A percentile compares a stretch with the other conserved stretches of the same genome.
Evolutionary conservation across 2,888 invertebrate species (phyloP).

Genomic region (Sinohyriopsis cumingii): DNA sequence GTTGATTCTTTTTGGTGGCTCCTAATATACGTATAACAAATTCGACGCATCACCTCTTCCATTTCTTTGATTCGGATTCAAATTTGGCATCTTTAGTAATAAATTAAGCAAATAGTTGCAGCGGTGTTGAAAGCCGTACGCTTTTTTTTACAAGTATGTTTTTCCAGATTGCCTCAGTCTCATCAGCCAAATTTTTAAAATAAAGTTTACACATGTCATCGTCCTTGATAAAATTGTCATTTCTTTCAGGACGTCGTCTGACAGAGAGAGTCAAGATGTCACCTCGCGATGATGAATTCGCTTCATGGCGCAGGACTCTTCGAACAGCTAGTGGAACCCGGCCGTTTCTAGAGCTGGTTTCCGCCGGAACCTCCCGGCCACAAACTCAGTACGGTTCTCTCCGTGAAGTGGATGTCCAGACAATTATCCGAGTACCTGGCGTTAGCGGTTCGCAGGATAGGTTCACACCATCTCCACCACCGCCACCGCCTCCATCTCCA

Average conservation of each 20-base stretch:
- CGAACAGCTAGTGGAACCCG: conserved; percentile 23
- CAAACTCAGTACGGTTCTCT: too few species aligned
- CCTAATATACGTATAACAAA: neutral
- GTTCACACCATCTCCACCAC: conserved; percentile 1
- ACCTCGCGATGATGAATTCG: conserved; percentile 22
- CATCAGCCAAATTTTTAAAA: neutral
- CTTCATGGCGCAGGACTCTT: conserved; percentile 26
- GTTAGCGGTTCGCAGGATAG: too few species aligned
- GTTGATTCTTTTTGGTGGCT: too few species aligned
- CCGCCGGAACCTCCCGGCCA: conserved; percentile 3
- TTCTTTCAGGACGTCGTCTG: conserved; percentile 27
- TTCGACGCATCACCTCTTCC: neutral
- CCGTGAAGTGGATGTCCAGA: too few species aligned
- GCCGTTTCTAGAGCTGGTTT: conserved; percentile 26
- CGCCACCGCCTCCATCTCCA: conserved; percentile 10
- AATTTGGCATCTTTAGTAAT: too few species aligned
- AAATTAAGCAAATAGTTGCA: too few species aligned
- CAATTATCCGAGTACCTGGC: too few species aligned
- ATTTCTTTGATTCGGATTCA: too few species aligned
- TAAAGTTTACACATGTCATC: neutral
- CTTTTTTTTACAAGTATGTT: too few species aligned
- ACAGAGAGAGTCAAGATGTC: conserved; percentile 24
- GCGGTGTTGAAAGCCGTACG: too few species aligned
- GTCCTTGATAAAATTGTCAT: conserved; percentile 1
- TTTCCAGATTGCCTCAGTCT: too few species aligned